Conservation (phyloP, 2,888 invertebrate species). For the Sinotaia quadrata region DNA sequence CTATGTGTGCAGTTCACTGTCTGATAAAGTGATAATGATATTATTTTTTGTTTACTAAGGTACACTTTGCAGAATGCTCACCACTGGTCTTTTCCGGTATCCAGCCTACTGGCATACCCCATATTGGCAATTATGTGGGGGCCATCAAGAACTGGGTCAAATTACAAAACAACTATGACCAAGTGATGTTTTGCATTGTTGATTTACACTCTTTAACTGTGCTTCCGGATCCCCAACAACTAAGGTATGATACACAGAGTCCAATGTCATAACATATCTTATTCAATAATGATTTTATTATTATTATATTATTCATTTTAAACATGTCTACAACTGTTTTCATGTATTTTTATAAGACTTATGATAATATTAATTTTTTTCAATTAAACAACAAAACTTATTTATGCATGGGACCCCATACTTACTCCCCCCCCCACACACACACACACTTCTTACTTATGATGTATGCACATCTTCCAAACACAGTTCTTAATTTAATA, state of each 20-base stretch:
- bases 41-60: background rate
- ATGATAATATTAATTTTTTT: too few relatives aligned
- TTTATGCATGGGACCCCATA: too few relatives aligned
- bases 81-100: conserved; percentile 87
- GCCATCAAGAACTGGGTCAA: conserved; percentile 90
- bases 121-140: conserved; percentile 97
- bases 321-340: too few relatives aligned
- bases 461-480: too few relatives aligned
- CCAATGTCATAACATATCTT: too few relatives aligned
- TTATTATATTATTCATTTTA: too few relatives aligned
- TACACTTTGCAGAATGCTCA: conserved; percentile 39
- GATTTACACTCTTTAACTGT: conserved; percentile 94
- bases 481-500: too few relatives aligned
- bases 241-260: conserved; percentile 66
- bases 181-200: conserved; percentile 84
- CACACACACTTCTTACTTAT: too few relatives aligned
- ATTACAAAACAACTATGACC: conserved; percentile 83
- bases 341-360: too few relatives aligned
- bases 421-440: too few relatives aligned
- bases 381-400: too few relatives aligned
- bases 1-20: background rate
- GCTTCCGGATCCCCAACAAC: conserved; percentile 76
- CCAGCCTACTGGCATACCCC: conserved; percentile 94
- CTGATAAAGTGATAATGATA: background rate
- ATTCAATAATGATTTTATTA: too few relatives aligned